phyloP scores from a whole-genome alignment of 1,140 invertebrate genomes.

The Pseudomyrmex pallidus region DNA sequence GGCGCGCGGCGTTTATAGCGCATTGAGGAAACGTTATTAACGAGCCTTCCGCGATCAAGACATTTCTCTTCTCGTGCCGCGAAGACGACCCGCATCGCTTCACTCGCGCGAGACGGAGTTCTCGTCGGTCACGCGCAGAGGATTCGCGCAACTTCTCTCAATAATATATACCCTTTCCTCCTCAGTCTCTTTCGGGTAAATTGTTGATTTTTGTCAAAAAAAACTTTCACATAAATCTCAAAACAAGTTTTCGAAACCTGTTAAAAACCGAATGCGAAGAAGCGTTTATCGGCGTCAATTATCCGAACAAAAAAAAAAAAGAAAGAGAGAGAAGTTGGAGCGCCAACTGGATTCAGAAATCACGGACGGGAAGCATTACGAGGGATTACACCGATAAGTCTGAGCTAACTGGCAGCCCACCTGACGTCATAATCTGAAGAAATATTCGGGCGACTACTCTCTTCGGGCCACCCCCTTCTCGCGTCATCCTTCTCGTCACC shows the following conservation, averaged over 20 bases:
- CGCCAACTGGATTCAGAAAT: no score
- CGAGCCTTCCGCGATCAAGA: constrained; percentile 69
- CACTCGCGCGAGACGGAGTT: constrained; percentile 31
- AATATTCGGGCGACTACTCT: constrained; percentile 80
- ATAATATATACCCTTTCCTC: not conserved
- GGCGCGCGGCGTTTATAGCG: constrained; percentile 57
- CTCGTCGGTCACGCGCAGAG: constrained; percentile 9
- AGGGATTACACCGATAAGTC: constrained; percentile 84
- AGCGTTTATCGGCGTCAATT: not conserved
- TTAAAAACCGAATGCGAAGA: no score
- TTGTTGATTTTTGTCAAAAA: not conserved
- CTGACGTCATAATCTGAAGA: constrained; percentile 85
- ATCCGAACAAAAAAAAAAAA: constrained; percentile 4
- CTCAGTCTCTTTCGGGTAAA: not conserved
- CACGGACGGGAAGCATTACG: constrained; percentile 75
- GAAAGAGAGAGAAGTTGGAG: no score
- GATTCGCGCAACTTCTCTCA: not conserved
- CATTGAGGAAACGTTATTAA: constrained; percentile 69
- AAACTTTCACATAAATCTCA: not conserved
- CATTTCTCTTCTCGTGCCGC: constrained; percentile 39
- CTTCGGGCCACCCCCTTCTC: constrained; percentile 52
- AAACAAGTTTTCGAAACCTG: not conserved
- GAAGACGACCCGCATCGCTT: constrained; percentile 52
- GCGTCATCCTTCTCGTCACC: constrained; percentile 56
- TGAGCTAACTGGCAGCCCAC: constrained; percentile 77